A percentile compares a stretch with the other conserved stretches of the same genome.
phyloP scores from a whole-genome alignment of 2,888 invertebrate genomes.

The Drosophila glabriapex region DNA sequence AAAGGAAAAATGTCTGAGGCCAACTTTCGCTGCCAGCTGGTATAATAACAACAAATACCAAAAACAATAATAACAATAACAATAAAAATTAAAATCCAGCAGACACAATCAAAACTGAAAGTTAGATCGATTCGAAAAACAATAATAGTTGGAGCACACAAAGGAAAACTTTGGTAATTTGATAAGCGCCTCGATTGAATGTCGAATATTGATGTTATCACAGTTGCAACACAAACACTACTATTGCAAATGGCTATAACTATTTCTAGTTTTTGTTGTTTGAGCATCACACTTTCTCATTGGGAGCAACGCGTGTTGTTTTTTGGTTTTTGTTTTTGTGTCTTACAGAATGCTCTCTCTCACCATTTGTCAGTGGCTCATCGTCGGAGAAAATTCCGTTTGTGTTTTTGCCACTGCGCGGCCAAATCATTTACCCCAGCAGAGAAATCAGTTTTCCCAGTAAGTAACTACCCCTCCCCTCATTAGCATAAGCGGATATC shows the following conservation, averaged over 20 bases:
- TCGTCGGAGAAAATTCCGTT: constrained; percentile 93
- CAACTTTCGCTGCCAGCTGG: constrained; percentile 69
- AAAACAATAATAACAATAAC: constrained; percentile 45
- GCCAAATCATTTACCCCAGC: constrained; percentile 95
- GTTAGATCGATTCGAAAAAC: constrained; percentile 63
- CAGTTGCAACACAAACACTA: constrained; percentile 29
- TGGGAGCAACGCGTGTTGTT: constrained; percentile 27
- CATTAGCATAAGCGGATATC: constrained; percentile 19
- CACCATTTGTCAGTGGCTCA: constrained; percentile 91
- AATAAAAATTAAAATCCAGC: constrained; percentile 32
- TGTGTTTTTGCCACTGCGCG: constrained; percentile 93
- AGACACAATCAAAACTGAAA: constrained; percentile 48
- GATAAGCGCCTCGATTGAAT: constrained; percentile 50
- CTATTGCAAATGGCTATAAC: constrained; percentile 9
- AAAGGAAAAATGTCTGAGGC: constrained; percentile 62
- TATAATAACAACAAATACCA: constrained; percentile 33
- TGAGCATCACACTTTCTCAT: constrained; percentile 59
- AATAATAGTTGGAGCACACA: constrained; percentile 28
- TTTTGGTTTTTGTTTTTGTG: constrained; percentile 17
- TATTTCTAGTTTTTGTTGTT: constrained; percentile 10
- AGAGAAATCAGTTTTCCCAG: constrained; percentile 93
- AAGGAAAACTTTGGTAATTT: constrained; percentile 28
- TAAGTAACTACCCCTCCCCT: constrained; percentile 61
- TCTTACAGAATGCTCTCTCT: constrained; percentile 91
- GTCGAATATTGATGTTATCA: constrained; percentile 59